Base-by-base conservation (phyloP, 1,140 invertebrate genomes). In the Meloidogyne floridensis region DNA sequence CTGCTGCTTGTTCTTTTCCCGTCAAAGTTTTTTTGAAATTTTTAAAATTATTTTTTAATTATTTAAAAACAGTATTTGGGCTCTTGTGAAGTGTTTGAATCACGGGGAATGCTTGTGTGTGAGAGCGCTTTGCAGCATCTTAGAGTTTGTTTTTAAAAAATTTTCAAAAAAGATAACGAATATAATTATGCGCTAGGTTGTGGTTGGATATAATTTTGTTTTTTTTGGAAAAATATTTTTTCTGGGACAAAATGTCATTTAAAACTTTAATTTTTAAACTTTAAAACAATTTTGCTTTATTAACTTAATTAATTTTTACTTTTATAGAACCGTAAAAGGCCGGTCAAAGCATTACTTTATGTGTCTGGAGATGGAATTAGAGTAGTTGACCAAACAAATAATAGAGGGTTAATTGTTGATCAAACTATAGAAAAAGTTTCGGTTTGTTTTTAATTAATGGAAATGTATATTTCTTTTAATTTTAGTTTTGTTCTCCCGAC, bases 361-460 rank as follows among this genome's bases (percentile, higher is more conserved):
- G 95, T 99, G 2, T 97, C 96, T 78, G 97, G 97, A 0, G 97
- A 99, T 91, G 96, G 97, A 9, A 91, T 99, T 42, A 92, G 97
- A 9, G 97, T 99, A 1, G 97, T 99, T 0, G 98, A 99, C 91
- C 96, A 98, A 88, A 96, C 98, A 88, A 98, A 96, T 10, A 98
- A 98, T 91, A 86, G 93, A 92, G 97, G 96, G 47, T 92, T 99
- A 73, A 96, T 99, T 84, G 96, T 99, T 15, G 98, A 99, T 92
- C 98, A 99, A 91, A 99, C 97, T 6, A 99, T 99, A 82, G 98
- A 99, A 90, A 99, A 99, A 91, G 98, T 99, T 0, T 99, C 97
- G 3, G 99, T 99, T 91, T 99, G 98, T 92, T 65, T n/a, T 65
- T 65, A 11, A 53, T 43, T 15, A 11, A 75, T 32, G 32, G 4